Evolutionary conservation across 2,888 invertebrate genomes (phyloP).

Genomic region (Psococerastis gibbosa): DNA sequence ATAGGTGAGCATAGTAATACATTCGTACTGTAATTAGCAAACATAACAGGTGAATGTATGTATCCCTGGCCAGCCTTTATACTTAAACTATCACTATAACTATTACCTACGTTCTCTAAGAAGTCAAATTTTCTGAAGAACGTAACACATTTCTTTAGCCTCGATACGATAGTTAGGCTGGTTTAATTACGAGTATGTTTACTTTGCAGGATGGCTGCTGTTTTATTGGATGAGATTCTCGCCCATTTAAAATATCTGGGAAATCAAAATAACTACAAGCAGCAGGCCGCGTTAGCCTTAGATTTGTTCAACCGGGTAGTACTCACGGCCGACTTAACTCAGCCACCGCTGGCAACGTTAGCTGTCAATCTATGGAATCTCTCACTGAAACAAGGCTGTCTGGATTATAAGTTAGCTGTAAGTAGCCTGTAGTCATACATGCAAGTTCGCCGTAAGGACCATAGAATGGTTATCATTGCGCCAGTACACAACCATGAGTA

Average conservation of each 20-base stretch:
- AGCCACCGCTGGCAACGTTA: conserved; percentile 40
- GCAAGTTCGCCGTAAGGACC: neutral
- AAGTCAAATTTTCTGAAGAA: too few relatives aligned
- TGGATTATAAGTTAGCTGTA: conserved; percentile 34
- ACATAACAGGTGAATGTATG: too few relatives aligned
- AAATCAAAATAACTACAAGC: conserved; percentile 37
- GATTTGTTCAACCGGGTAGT: conserved; percentile 52
- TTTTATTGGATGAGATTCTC: conserved; percentile 59
- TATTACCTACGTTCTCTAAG: too few relatives aligned
- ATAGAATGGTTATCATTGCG: neutral
- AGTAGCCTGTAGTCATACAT: conserved; percentile 18
- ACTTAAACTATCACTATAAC: too few relatives aligned
- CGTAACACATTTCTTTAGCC: too few relatives aligned
- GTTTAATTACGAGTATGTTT: too few relatives aligned
- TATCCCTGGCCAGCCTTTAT: too few relatives aligned
- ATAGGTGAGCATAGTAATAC: too few relatives aligned
- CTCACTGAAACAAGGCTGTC: conserved; percentile 40
- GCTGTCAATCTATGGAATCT: conserved; percentile 69
- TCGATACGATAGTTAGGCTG: too few relatives aligned
- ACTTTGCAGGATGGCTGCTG: conserved; percentile 42
- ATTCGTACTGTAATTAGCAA: too few relatives aligned
- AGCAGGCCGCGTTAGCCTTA: conserved; percentile 51
- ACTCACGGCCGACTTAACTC: conserved; percentile 40
- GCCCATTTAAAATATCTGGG: conserved; percentile 48
- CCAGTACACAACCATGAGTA: conserved; percentile 1